Conservation (phyloP, 2,113 vertebrate genomes). For the Eubucco bourcierii region DNA sequence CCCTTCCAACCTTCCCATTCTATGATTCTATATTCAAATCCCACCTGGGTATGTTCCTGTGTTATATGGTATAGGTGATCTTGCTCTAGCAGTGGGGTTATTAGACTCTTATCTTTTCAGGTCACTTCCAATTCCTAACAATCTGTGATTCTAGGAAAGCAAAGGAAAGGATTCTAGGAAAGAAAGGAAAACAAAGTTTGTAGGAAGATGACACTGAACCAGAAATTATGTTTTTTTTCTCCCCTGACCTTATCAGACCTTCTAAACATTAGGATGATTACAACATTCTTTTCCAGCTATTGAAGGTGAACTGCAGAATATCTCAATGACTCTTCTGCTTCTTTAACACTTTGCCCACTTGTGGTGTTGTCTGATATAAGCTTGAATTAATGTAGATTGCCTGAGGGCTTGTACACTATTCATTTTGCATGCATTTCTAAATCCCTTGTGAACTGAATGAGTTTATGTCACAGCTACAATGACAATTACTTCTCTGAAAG, state of each 20-base stretch:
- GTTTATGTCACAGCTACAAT: constrained; percentile 14
- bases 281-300: constrained; percentile 39
- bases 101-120: too few relatives aligned
- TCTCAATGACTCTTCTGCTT: constrained; percentile 44
- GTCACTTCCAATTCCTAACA: too few relatives aligned
- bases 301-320: constrained; percentile 23
- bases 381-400: constrained; percentile 36
- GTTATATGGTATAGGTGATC: too few relatives aligned
- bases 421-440: constrained; percentile 50
- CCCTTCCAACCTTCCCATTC: too few relatives aligned
- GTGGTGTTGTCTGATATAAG: constrained; percentile 21
- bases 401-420: constrained; percentile 37
- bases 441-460: constrained; percentile 25
- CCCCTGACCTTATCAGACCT: neutral
- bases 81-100: too few relatives aligned
- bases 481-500: constrained; percentile 24
- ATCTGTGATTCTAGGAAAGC: too few relatives aligned
- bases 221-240: neutral
- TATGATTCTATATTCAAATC: too few relatives aligned
- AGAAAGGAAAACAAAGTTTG: neutral
- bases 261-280: constrained; percentile 15
- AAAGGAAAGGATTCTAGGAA: too few relatives aligned
- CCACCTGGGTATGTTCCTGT: too few relatives aligned
- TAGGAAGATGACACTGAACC: neutral
- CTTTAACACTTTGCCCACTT: constrained; percentile 45